Evolutionary conservation across 2,888 invertebrate genomes (phyloP).

Genomic region (Tetheella fluctuosa): DNA sequence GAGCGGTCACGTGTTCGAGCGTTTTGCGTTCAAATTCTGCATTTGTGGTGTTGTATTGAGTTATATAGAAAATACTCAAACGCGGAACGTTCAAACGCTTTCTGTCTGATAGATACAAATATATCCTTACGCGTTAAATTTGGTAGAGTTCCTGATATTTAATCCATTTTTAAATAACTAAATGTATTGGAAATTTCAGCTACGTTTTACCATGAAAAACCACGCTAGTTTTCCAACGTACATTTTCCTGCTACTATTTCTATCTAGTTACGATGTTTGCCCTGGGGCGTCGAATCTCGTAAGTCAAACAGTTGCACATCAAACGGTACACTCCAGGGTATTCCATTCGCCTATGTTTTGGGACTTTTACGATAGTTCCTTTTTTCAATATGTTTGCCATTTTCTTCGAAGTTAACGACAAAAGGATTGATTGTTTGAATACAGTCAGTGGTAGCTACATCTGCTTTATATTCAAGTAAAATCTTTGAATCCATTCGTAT

Average conservation of each 20-base stretch:
- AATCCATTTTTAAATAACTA: too few species aligned
- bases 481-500: too few species aligned
- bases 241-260: conserved; percentile 6
- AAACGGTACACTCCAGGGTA: conserved; percentile 28
- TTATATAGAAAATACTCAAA: too few species aligned
- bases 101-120: too few species aligned
- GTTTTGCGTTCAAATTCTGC: too few species aligned
- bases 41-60: too few species aligned
- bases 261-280: conserved; percentile 33
- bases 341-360: conserved; percentile 16
- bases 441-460: neutral
- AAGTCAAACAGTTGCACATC: conserved; percentile 34
- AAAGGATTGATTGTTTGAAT: conserved; percentile 14
- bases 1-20: too few species aligned
- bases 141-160: too few species aligned
- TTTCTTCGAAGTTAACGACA: conserved; percentile 12
- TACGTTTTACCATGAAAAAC: neutral
- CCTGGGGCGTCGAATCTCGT: conserved; percentile 29
- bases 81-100: too few species aligned
- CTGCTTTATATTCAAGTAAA: too few species aligned
- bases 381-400: conserved; percentile 12
- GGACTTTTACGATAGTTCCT: conserved; percentile 19
- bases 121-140: too few species aligned
- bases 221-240: neutral
- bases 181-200: too few species aligned